These are phyloP conservation scores for Callopanchax toddi DNA, from an alignment of 2,113 vertebrate species.

Conservation along the genomic window DNA sequence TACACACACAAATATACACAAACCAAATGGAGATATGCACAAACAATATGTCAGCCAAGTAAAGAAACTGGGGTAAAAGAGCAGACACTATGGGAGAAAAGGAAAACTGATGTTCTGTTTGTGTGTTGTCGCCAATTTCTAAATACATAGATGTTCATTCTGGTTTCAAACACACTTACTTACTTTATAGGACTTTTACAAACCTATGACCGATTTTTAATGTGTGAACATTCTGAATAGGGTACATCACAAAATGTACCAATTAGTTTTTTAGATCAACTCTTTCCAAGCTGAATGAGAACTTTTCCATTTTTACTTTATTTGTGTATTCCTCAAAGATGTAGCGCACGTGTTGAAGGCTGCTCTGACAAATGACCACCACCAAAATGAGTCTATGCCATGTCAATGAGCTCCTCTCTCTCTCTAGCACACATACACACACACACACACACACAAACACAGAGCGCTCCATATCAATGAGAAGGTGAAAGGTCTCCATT, in stretches of 20 bases:
- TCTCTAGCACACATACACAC: constrained; percentile 48
- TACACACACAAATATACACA: constrained; percentile 83
- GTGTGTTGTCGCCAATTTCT: too few species aligned
- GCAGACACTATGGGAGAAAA: constrained; percentile 2
- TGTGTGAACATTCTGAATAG: too few species aligned
- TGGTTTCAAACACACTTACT: too few species aligned
- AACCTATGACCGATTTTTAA: not conserved
- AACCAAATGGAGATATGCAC: constrained; percentile 31
- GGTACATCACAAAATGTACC: too few species aligned
- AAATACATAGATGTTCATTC: not conserved
- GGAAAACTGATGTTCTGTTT: too few species aligned
- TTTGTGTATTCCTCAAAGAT: constrained; percentile 48
- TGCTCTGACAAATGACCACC: constrained; percentile 72
- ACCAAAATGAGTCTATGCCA: constrained; percentile 70
- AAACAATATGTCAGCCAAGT: constrained; percentile 28
- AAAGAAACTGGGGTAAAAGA: constrained; percentile 10
- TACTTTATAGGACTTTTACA: too few species aligned
- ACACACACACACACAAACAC: constrained; percentile 67
- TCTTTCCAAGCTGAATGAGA: not conserved
- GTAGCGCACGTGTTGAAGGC: constrained; percentile 32
- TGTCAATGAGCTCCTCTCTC: constrained; percentile 67
- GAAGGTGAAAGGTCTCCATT: constrained; percentile 84
- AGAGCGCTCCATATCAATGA: constrained; percentile 80
- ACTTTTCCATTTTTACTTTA: constrained; percentile 29
- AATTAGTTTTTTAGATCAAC: too few species aligned